Evolutionary conservation across 2,797 vertebrate genomes (phyloP), one percentile per base, ranked within the genome.

Genomic region (Pantherophis vulpinus): DNA sequence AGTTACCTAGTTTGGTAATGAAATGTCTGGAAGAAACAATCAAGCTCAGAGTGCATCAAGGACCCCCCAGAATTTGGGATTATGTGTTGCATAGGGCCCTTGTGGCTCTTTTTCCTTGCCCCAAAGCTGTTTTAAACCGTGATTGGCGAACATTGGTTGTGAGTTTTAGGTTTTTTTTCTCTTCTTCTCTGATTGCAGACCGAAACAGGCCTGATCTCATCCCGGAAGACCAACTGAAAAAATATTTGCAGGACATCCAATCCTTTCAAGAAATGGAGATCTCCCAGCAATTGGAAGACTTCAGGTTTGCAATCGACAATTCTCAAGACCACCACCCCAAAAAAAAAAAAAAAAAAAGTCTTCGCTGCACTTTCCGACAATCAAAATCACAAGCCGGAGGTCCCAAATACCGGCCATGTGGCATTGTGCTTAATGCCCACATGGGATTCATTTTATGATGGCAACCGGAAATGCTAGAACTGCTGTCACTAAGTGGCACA

Each of bases 201-300:
- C 98, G 98, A 54, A 98, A 94, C 0, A 98, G 99, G 56, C 97
- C 98, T 1, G 99, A 99, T 12, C 94, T 98, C 66, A 91, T 98
- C 83, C 14, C 97, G 0, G 99, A 99, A 54, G 99, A 99, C 0
- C n/a, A 12, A 60, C 98, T 98, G 95, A 98, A 89, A 88, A 98
- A 97, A 3, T 98, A 51, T 1, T 95, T 96, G 79, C 95, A 95
- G 47, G 98, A 98, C 0, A 95, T 99, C 79, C 98, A 98, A 94
- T 91, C 18, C 2, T 6, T 93, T 88, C 98, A 98, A 97, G 93
- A 96, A 23, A 3, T 27, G 0, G 97, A 98, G n/a, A 97, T 99
- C 93, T 86, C 94, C 91, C 97, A 97, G 89, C 99, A 99, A 97
- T 97, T 99, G 63, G 98, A 99, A 0, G 99, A 99, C 95, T 99